A percentile compares a stretch with the other conserved stretches of the same genome.
Conservation (phyloP, 92 coral and sea anemone species). For the Zoanthus solanderi region DNA sequence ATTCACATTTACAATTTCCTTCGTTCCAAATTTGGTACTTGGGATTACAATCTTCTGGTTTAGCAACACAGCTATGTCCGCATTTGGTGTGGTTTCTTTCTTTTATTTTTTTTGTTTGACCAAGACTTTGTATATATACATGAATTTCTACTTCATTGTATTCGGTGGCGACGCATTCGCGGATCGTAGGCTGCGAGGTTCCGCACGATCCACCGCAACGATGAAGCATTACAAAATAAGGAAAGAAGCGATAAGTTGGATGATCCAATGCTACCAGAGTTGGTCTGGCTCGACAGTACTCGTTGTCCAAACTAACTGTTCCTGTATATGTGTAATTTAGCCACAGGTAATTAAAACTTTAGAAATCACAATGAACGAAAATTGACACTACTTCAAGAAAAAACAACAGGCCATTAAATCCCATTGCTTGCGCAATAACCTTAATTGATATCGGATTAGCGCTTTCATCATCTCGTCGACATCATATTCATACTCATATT, state of each 20-base stretch:
- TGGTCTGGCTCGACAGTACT: slow-evolving; percentile 64
- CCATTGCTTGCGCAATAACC: not conserved
- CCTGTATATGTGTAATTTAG: not conserved
- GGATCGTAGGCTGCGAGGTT: slow-evolving; percentile 49
- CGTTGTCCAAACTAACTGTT: not conserved
- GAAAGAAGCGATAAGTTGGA: slow-evolving; percentile 71
- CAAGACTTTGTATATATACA: not conserved
- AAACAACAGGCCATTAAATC: not conserved
- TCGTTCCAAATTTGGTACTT: slow-evolving; percentile 47
- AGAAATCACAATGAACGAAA: not conserved
- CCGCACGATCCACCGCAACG: slow-evolving; percentile 82
- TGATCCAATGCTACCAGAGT: slow-evolving; percentile 63
- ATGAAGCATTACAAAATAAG: slow-evolving; percentile 72
- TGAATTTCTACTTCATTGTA: not conserved
- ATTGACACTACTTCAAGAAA: not conserved
- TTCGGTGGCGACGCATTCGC: slow-evolving; percentile 62
- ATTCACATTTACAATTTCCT: slow-evolving; percentile 41
- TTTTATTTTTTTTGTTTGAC: not conserved
- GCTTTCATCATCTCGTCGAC: too few relatives aligned
- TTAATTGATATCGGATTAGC: too few relatives aligned
- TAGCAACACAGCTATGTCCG: slow-evolving; percentile 55
- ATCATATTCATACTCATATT: too few relatives aligned
- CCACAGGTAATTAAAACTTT: too few relatives aligned
- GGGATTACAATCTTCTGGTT: slow-evolving; percentile 54
- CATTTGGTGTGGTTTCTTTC: slow-evolving; percentile 61